A percentile compares a stretch with the other conserved stretches of the same genome.
phyloP scores from a whole-genome alignment of 2,888 invertebrate genomes.

The Lasioglossum villosulum region DNA sequence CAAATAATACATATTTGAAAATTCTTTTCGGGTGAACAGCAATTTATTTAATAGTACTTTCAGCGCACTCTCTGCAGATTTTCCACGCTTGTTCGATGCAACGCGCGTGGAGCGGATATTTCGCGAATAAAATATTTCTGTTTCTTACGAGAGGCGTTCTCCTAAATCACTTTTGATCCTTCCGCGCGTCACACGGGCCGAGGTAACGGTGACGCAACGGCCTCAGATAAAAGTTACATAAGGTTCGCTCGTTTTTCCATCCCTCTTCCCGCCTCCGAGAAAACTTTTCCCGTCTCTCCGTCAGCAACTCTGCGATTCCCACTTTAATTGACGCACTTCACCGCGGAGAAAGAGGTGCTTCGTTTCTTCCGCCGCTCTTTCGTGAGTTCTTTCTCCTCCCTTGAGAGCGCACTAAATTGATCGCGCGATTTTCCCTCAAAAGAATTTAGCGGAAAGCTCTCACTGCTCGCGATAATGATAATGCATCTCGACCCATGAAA shows the following conservation, averaged over 20 bases:
- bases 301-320: conserved; percentile 5
- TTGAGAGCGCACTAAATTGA: not conserved
- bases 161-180: not conserved
- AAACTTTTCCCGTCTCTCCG: conserved; percentile 19
- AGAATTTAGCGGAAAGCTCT: not conserved
- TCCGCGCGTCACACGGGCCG: not conserved
- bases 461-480: not conserved
- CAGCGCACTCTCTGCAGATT: not conserved
- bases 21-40: not conserved
- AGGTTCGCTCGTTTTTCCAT: conserved; percentile 25
- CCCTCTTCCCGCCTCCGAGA: conserved; percentile 16
- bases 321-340: conserved; percentile 18
- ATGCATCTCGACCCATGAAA: not conserved
- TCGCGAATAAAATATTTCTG: not conserved
- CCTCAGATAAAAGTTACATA: conserved; percentile 35
- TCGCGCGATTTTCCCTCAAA: not conserved
- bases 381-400: not conserved
- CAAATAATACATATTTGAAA: too few relatives aligned
- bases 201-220: conserved; percentile 23
- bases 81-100: not conserved
- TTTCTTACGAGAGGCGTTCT: not conserved
- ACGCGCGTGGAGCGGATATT: not conserved
- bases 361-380: conserved; percentile 2
- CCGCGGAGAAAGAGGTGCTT: not conserved
- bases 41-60: not conserved